Evolutionary conservation across 1,140 invertebrate genomes (phyloP), one percentile per base, ranked within the genome.

Genomic region (Drosophila seguyi): DNA sequence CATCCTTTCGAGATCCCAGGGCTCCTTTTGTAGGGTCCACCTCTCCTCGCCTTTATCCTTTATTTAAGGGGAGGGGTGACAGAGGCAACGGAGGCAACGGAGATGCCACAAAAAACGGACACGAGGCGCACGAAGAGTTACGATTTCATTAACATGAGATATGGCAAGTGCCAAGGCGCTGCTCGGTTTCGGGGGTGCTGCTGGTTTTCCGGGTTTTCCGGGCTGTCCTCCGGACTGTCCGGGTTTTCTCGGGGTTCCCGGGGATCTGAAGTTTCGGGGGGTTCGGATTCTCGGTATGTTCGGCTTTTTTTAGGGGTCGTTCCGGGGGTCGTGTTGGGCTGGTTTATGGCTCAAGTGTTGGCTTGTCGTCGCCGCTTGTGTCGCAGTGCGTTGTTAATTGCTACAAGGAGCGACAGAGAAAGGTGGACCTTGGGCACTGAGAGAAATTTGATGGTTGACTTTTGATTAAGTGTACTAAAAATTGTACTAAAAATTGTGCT

Each of bases 101-200:
- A 22, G 36, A 55, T 52, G 48, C 48, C 38, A 74, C 71, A 84
- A 78, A 87, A 88, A 88, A 90, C 81, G 85, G 80, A 90, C 84
- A 90, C 83, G 77, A 81, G 78, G 78, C 66, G 66, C 81, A 76
- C 75, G 81, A 90, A 90, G 86, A 90, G 85, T 90, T 90, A 90
- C 85, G 85, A 90, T 90, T 90, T 90, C 85, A 90, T 90, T 90
- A 90, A 90, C 81, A 90, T 90, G 86, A 90, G 86, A 90, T 90
- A 90, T 90, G 86, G 85, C 85, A 72, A 88, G 78, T 88, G 81
- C 73, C 73, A 77, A 50, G 45, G 68, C 68, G 52, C 41, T 48
- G 68, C 36, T 72, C 68, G 52, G n/a, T 52, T 65, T 41, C 34
- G 52, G 52, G 61, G 44, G 36, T 38, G 34, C 31, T 25, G 25